Conservation (phyloP, 2,888 invertebrate species). For the Microchrysa polita region DNA sequence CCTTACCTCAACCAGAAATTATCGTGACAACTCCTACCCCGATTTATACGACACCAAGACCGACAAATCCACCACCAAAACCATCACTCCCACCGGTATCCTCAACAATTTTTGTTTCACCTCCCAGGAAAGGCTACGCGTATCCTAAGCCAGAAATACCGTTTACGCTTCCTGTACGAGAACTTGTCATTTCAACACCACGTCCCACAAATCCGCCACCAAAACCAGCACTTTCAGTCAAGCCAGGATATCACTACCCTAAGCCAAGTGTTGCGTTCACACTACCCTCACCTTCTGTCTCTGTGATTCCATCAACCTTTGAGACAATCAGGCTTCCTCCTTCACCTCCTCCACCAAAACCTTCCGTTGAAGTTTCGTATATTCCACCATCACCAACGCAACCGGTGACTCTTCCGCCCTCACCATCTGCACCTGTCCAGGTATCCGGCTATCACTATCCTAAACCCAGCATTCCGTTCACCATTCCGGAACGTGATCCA, state of each 20-base stretch:
- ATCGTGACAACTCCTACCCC: not conserved
- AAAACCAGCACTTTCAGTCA: not conserved
- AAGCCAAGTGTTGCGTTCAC: conserved; percentile 1
- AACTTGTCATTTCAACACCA: not conserved
- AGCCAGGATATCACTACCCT: not conserved
- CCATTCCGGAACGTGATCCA: not conserved
- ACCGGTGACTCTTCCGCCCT: not conserved
- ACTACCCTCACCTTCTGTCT: not conserved
- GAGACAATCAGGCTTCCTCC: not conserved
- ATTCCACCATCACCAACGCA: not conserved
- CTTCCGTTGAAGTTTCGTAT: not conserved
- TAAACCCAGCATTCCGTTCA: conserved; percentile 6
- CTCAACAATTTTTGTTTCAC: not conserved
- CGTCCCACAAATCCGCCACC: conserved; percentile 1
- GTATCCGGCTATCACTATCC: conserved; percentile 17
- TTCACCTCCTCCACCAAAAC: conserved; percentile 11
- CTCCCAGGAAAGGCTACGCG: not conserved
- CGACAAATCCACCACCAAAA: not conserved
- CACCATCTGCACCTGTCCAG: not conserved
- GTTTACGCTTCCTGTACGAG: not conserved
- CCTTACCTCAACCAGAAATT: not conserved
- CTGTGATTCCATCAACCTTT: conserved; percentile 4
- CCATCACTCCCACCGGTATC: not conserved
- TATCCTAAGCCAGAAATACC: not conserved
- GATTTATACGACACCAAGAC: not conserved